Base-by-base conservation (phyloP, 2,888 invertebrate species). In the Ochropleura leucogaster region DNA sequence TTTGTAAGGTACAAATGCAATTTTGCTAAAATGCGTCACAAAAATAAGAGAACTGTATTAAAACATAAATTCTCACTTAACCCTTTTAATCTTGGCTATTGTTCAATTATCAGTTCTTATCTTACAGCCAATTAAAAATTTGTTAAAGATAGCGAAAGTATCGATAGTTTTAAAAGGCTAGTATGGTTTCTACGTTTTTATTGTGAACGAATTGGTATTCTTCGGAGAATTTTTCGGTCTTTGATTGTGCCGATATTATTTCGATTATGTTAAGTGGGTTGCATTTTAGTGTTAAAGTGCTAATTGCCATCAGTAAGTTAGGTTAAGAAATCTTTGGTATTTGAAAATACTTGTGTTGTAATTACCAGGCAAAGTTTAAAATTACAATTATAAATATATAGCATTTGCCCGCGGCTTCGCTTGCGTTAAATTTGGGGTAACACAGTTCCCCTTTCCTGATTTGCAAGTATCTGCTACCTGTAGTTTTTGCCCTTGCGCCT, bases 31-130 rank as follows among this genome's bases (percentile, higher is more conserved):
- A 57, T 42, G 68, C 75, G 63, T 70, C 65, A 70, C 70, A 74
- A 86, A 82, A 86, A 79, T 82, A 79, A 77, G 68, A 84, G 69
- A 69, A 72, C 59, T 60, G 64, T 84, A 86, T 87, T 85, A 89
- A 91, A 93, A 95, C 95, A 95, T 94, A 94, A 93, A 94, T 95
- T 94, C 91, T 94, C 95, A 95, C 95, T 95, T 94, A 94, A 89
- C 84, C 55, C 68, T 79, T 74, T 89, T 89, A 30, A 92, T 94
- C 93, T 92, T 59, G 78, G 86, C 91, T 88, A 92, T 94, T 95
- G 95, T 95, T 92, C 89, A 90, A 91, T 94, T 94, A 94, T 93
- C 93, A 82, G 72, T 64, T 63, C 57, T 65, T 89, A 93, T 90
- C 86, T 82, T 79, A 88, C 73, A 74, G 87, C 92, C 94, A 95